Evolutionary conservation across 2,797 vertebrate species (phyloP), one percentile per base, ranked within the genome.

Genomic region (Diplodus sargus): DNA sequence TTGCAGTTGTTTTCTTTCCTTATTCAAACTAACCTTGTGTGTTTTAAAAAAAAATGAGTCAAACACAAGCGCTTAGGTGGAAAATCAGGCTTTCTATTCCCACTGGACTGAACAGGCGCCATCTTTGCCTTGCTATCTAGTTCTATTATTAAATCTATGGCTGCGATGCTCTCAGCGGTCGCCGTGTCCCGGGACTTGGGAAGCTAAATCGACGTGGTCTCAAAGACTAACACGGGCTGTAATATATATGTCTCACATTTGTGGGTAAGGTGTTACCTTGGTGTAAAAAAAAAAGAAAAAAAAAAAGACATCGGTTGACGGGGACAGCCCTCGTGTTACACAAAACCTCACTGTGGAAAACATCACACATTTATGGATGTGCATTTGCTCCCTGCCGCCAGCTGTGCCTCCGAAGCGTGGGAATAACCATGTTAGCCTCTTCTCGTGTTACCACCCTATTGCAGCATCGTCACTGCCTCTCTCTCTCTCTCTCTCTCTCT

Each of bases 381-480:
- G 72, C 53, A 83, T 85, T 81, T 47, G 47, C 76, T 49, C 20
- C 66, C 76, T 39, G 47, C 74, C 67, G 42, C 68, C 76, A 85
- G 79, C 67, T 77, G 70, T 22, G 63, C 74, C 56, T 82, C 73
- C 1, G 7, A 78, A 79, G 67, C 60, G 62, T 87, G 76, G 85
- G 78, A 89, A 85, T 87, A 88, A 88, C 83, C 83, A 68, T 42
- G 51, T 89, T 85, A 73, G 64, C 58, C 49, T 65, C 78, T 63
- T 83, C 84, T 92, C 68, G 18, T 81, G 85, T 90, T 83, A 78
- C 85, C 81, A 12, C 76, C 84, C 68, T 20, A 60, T 43, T 79
- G 84, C 66, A 72, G 76, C 84, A 61, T 77, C 17, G 58, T 70
- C 68, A 52, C 62, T 23, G 43, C 69, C 59, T 53, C 63, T 6